phyloP scores from a whole-genome alignment of 2,888 invertebrate genomes.

The Drosophila siamana region DNA sequence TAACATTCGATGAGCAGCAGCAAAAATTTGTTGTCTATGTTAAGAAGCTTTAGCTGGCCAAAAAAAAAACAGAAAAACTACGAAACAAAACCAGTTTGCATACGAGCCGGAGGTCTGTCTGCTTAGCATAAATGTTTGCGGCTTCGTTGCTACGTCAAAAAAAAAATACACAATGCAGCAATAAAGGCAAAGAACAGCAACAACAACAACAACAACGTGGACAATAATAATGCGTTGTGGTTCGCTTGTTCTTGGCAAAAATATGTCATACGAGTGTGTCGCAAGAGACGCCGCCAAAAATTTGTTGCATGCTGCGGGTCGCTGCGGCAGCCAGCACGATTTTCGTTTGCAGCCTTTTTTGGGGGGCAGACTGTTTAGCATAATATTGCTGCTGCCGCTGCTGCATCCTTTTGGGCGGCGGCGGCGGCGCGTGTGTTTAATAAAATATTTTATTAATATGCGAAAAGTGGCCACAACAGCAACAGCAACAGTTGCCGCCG shows the following conservation, averaged over 20 bases:
- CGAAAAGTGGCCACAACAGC: conserved; percentile 60
- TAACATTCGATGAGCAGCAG: conserved; percentile 62
- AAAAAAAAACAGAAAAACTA: too few species aligned
- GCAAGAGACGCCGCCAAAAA: conserved; percentile 85
- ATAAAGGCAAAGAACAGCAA: conserved; percentile 38
- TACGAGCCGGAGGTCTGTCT: conserved; percentile 43
- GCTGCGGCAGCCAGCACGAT: conserved; percentile 57
- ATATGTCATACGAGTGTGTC: conserved; percentile 84
- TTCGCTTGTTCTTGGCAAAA: conserved; percentile 63
- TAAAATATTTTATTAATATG: conserved; percentile 82
- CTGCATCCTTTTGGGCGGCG: conserved; percentile 30
- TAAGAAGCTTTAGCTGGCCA: conserved; percentile 20
- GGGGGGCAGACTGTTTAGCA: conserved; percentile 75
- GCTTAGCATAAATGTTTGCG: conserved; percentile 56
- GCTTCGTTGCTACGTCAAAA: conserved; percentile 16
- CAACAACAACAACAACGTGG: conserved; percentile 14
- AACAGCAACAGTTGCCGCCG: conserved; percentile 25
- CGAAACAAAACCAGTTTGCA: conserved; percentile 77
- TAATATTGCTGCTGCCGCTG: conserved; percentile 66
- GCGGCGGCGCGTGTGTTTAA: conserved; percentile 78
- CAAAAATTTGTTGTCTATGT: conserved; percentile 31
- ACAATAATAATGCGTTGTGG: conserved; percentile 60
- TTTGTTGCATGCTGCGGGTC: conserved; percentile 65
- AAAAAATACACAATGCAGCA: conserved; percentile 66
- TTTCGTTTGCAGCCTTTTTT: conserved; percentile 81